These are phyloP conservation scores for Rhadina sibilatrix DNA, from an alignment of 2,113 vertebrate species.

Conservation along the genomic window DNA sequence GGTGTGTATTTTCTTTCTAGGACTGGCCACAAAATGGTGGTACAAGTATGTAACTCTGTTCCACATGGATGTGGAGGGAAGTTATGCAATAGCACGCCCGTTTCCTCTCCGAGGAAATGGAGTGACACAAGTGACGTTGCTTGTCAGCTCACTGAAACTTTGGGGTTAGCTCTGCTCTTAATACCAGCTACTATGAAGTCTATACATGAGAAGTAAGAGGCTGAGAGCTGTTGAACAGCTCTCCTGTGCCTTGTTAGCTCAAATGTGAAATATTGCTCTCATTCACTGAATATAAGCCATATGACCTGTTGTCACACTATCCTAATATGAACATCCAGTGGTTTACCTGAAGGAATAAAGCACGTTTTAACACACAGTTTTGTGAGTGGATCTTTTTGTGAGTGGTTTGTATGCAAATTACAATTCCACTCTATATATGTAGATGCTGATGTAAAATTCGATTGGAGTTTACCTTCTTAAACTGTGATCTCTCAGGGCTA, in stretches of 20 bases:
- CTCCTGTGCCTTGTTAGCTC: constrained; percentile 17
- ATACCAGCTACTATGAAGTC: background rate
- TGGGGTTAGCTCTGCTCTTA: background rate
- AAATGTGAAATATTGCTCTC: constrained; percentile 2
- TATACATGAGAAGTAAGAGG: background rate
- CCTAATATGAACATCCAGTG: background rate
- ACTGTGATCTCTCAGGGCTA: background rate
- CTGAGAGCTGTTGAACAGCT: background rate
- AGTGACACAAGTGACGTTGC: background rate
- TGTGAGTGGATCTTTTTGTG: background rate
- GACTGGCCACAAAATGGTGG: background rate
- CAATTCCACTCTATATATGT: background rate
- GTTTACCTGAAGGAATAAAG: background rate
- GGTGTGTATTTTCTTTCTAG: background rate
- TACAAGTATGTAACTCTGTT: background rate
- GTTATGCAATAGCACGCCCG: background rate
- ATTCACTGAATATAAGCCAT: background rate
- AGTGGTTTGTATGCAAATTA: background rate
- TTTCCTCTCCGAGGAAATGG: background rate
- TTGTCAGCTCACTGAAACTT: background rate
- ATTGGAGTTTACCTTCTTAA: background rate
- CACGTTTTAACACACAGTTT: background rate
- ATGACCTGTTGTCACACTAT: background rate
- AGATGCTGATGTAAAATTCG: background rate
- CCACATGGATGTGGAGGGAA: background rate